Percentiles rank a stretch among this genome's conserved stretches.
These are phyloP conservation scores for Drosophila pallidifrons DNA, from an alignment of 1,140 invertebrate species.

Conservation along the genomic window DNA sequence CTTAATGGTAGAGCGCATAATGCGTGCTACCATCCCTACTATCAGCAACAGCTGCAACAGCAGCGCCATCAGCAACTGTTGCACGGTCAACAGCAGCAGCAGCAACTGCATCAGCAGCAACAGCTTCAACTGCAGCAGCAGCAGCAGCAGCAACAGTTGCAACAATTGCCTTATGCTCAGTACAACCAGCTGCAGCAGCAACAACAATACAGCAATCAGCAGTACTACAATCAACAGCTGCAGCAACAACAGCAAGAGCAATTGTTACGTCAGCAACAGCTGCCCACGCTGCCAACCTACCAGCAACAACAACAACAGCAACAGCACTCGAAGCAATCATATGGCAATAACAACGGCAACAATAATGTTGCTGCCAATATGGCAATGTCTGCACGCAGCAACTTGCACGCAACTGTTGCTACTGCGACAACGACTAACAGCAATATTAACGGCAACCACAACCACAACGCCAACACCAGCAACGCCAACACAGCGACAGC, in stretches of 20 bases:
- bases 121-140: slow-evolving; percentile 52
- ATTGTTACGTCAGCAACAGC: slow-evolving; percentile 60
- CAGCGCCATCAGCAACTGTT: slow-evolving; percentile 61
- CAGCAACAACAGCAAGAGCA: slow-evolving; percentile 56
- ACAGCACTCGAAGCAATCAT: slow-evolving; percentile 57
- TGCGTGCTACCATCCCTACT: slow-evolving; percentile 76
- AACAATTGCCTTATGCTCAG: slow-evolving; percentile 42
- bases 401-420: slow-evolving; percentile 50
- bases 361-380: slow-evolving; percentile 56
- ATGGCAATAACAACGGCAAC: slow-evolving; percentile 46
- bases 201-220: slow-evolving; percentile 44
- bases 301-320: slow-evolving; percentile 50
- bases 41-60: slow-evolving; percentile 63
- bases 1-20: slow-evolving; percentile 76
- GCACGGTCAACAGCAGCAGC: slow-evolving; percentile 46
- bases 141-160: slow-evolving; percentile 28
- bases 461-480: slow-evolving; percentile 38
- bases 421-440: slow-evolving; percentile 48
- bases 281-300: slow-evolving; percentile 59
- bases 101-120: slow-evolving; percentile 52
- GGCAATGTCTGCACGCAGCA: slow-evolving; percentile 56
- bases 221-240: slow-evolving; percentile 59
- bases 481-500: slow-evolving; percentile 56
- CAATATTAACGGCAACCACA: slow-evolving; percentile 40
- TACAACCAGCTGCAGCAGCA: slow-evolving; percentile 53